phyloP scores from a whole-genome alignment of 2,113 vertebrate species.

The Ardeotis arabs region DNA sequence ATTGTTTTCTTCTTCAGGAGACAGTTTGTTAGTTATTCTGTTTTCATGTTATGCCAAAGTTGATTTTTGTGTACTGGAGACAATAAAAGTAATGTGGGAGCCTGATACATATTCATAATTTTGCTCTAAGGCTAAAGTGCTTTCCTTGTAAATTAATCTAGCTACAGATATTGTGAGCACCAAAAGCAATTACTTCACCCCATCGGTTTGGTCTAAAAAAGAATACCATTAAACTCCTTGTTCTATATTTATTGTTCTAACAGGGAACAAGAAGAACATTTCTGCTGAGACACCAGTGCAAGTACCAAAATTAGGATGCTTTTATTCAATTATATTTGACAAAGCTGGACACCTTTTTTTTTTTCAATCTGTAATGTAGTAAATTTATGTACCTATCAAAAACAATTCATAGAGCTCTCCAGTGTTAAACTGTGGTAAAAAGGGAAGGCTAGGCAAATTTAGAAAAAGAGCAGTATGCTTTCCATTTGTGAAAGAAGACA shows the following conservation, averaged over 20 bases:
- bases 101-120: conserved; percentile 56
- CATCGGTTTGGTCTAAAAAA: conserved; percentile 60
- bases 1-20: conserved; percentile 45
- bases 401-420: conserved; percentile 8
- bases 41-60: conserved; percentile 52
- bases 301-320: conserved; percentile 44
- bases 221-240: conserved; percentile 49
- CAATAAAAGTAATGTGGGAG: conserved; percentile 39
- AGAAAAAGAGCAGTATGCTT: background rate
- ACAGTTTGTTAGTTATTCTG: conserved; percentile 42
- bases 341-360: conserved; percentile 19
- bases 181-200: conserved; percentile 68
- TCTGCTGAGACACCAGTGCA: conserved; percentile 28
- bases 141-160: conserved; percentile 63
- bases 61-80: conserved; percentile 55
- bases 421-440: background rate
- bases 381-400: conserved; percentile 54
- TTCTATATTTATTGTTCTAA: conserved; percentile 54
- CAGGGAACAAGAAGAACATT: conserved; percentile 33
- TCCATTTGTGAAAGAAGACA: background rate
- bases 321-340: conserved; percentile 61
- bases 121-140: conserved; percentile 56
- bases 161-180: conserved; percentile 45
- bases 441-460: conserved; percentile 1
- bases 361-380: conserved; percentile 16